Evolutionary conservation across 2,888 invertebrate species (phyloP).

Genomic region (Ceriagrion tenellum): DNA sequence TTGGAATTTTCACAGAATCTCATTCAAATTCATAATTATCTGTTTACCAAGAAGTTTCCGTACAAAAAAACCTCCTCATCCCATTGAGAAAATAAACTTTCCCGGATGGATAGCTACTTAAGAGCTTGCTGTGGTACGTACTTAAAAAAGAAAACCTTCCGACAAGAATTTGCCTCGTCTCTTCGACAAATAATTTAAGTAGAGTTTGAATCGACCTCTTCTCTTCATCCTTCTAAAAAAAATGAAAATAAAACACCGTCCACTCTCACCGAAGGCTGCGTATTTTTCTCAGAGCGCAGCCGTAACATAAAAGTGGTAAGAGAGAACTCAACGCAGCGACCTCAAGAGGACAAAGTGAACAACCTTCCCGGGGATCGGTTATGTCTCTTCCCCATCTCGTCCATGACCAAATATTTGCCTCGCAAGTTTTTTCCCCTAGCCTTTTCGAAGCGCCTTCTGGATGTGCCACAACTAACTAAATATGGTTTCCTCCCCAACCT

Average conservation of each 20-base stretch:
- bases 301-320: background rate
- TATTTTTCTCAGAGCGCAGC: background rate
- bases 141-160: background rate
- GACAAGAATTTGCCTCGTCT: background rate
- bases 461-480: slow-evolving; percentile 32
- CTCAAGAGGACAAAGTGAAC: background rate
- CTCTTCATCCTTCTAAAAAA: background rate
- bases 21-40: background rate
- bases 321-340: background rate
- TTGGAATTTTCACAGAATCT: too few species aligned
- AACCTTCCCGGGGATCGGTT: slow-evolving; percentile 20
- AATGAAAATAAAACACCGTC: background rate
- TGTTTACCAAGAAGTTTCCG: background rate
- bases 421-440: slow-evolving; percentile 11
- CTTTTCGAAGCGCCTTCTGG: background rate
- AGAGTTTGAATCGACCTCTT: background rate
- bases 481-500: background rate
- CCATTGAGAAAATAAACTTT: background rate
- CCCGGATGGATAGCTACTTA: background rate
- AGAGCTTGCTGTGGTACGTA: background rate
- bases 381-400: background rate
- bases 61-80: background rate
- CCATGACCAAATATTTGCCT: slow-evolving; percentile 50
- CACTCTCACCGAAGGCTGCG: background rate
- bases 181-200: background rate